A percentile compares a stretch with the other conserved stretches of the same genome.
Conservation (phyloP, 2,888 invertebrate species). For the Melanophora roralis region DNA sequence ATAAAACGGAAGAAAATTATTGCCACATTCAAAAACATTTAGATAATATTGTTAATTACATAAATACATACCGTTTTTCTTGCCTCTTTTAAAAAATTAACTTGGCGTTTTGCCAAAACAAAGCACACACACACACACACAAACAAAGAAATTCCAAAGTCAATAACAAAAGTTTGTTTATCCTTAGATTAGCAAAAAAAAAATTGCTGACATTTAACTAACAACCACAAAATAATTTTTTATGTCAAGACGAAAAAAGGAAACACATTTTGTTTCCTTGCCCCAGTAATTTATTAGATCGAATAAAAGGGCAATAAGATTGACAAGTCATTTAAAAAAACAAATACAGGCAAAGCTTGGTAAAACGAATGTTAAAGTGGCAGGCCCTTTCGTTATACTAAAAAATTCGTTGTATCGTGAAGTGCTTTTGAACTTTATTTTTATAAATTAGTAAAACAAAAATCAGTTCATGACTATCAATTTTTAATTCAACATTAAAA, state of each 20-base stretch:
- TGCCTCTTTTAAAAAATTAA: conserved; percentile 30
- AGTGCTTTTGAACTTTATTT: too few relatives aligned
- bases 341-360: background rate
- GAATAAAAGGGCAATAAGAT: background rate
- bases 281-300: background rate
- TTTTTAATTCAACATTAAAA: too few relatives aligned
- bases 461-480: too few relatives aligned
- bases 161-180: background rate
- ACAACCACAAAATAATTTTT: background rate
- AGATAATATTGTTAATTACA: conserved; percentile 29
- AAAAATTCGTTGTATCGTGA: too few relatives aligned
- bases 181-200: conserved; percentile 17
- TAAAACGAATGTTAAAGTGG: too few relatives aligned
- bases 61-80: background rate
- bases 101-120: conserved; percentile 53
- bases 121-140: background rate
- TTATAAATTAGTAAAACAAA: too few relatives aligned
- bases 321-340: background rate
- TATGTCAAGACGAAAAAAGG: background rate
- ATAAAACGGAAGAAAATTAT: conserved; percentile 47
- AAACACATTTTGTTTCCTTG: background rate
- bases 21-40: conserved; percentile 46
- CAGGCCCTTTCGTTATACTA: too few relatives aligned
- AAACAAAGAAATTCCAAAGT: background rate
- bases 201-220: conserved; percentile 23